Conservation (phyloP, 2,113 vertebrate genomes). For the Mesembrinibis cayennensis region DNA sequence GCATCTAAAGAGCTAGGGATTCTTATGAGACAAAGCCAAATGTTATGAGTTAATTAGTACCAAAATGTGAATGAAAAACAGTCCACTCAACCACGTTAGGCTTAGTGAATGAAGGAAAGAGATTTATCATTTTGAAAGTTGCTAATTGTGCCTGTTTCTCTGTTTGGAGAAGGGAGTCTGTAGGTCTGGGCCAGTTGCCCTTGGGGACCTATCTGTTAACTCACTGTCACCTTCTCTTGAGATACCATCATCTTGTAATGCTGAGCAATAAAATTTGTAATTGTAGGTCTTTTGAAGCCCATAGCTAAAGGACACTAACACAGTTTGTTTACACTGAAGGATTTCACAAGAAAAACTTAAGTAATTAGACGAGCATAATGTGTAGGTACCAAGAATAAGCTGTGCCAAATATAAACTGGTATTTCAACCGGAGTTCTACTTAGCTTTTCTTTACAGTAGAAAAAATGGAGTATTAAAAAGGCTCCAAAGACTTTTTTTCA, state of each 20-base stretch:
- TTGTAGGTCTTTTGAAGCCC: conserved; percentile 70
- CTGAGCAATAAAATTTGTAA: conserved; percentile 75
- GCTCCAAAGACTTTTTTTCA: background rate
- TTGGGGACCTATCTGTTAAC: conserved; percentile 72
- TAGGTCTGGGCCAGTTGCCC: conserved; percentile 66
- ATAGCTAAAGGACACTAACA: conserved; percentile 48
- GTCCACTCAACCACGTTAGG: background rate
- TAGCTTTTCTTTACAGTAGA: background rate
- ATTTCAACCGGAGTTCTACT: background rate
- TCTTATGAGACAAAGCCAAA: conserved; percentile 26
- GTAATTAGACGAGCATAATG: conserved; percentile 15
- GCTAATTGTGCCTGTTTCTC: conserved; percentile 65
- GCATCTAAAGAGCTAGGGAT: background rate
- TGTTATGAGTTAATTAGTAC: conserved; percentile 51
- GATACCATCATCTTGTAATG: conserved; percentile 74
- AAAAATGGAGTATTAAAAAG: background rate
- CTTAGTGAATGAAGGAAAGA: conserved; percentile 45
- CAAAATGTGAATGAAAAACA: conserved; percentile 53
- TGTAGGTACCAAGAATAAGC: background rate
- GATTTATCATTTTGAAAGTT: conserved; percentile 71
- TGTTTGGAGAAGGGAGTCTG: conserved; percentile 75
- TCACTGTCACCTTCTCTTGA: conserved; percentile 72
- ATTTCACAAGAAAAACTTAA: conserved; percentile 52
- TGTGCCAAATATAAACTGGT: background rate
- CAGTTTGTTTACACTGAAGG: conserved; percentile 67